Evolutionary conservation across 2,888 invertebrate genomes (phyloP).

Genomic region (Troides helena): DNA sequence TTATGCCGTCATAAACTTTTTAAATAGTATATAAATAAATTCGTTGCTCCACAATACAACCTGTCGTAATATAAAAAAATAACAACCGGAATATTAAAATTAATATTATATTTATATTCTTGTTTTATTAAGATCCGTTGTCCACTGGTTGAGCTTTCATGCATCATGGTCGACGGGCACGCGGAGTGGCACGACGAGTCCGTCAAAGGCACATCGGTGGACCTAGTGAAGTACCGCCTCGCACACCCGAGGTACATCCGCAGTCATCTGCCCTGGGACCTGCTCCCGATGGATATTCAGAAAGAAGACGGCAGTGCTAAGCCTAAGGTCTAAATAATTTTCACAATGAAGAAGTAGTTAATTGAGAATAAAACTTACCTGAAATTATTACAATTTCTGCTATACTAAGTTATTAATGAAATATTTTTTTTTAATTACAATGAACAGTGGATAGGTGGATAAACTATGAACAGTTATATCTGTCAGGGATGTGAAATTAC

Average conservation of each 20-base stretch:
- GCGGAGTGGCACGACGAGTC: conserved; percentile 81
- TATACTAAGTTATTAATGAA: too few species aligned
- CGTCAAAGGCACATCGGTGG: conserved; percentile 85
- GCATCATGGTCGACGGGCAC: conserved; percentile 82
- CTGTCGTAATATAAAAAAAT: too few species aligned
- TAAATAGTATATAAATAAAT: too few species aligned
- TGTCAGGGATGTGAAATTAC: too few species aligned
- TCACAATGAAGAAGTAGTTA: background rate
- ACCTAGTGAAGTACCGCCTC: conserved; percentile 82
- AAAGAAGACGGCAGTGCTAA: conserved; percentile 81
- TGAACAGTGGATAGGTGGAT: too few species aligned
- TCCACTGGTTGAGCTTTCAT: conserved; percentile 87
- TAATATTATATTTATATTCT: background rate
- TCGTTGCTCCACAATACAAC: too few species aligned
- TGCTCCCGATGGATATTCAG: conserved; percentile 84
- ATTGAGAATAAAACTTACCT: too few species aligned
- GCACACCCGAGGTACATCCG: conserved; percentile 87
- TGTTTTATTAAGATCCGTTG: conserved; percentile 81
- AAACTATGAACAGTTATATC: too few species aligned
- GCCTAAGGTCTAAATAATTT: conserved; percentile 81
- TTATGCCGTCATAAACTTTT: too few species aligned
- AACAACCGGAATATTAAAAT: background rate
- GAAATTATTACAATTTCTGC: too few species aligned
- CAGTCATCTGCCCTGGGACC: conserved; percentile 86
- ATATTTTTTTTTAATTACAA: too few species aligned